Base-by-base conservation (phyloP, 2,113 vertebrate genomes). In the Notiomystis cincta region DNA sequence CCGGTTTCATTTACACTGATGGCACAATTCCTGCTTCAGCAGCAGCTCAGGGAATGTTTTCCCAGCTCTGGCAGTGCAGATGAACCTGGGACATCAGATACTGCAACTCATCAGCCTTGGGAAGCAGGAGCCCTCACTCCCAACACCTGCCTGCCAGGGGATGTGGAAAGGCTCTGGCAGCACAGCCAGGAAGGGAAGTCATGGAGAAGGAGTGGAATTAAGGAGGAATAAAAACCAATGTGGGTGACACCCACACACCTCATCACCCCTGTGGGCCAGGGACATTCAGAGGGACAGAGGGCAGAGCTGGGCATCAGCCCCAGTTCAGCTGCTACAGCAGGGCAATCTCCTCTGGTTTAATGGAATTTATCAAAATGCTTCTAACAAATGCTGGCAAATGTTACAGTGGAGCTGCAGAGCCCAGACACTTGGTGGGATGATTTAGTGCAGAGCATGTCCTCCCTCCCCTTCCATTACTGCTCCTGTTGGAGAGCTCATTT, bases 391-490 rank as follows among this genome's bases (percentile, higher is more conserved):
- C 51, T 84, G 67, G 37, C 15, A 69, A 82, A 61, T 23, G 57
- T 65, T n/a, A 9, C 45, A 7, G 0, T 53, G 47, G 78, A 76
- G 78, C 87, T 89, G 91, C 31, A 84, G 91, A 57, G 3, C 7
- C 44, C 77, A 37, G 45, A 11, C 80, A 50, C 51, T 81, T 19
- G 56, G 47, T 44, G 69, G 77, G 69, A 60, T 56, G 70, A 82
- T 82, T 80, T 54, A 42, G 84, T 25, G 42, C 65, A 13, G 4
- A 51, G 58, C 3, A 0, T 19, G 87, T 75, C 85, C 90, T 61
- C 88, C 85, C 85, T 90, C 82, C 76, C 88, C 45, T 85, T 58
- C 82, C 91, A 94, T 58, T 31, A 48, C 87, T 64, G 91, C 73
- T 67, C 25, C 94, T 67, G 44, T 76, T 64, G 57, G 70, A 91